Conservation (phyloP, 2,113 vertebrate species). For the Pollimyrus isidori region DNA sequence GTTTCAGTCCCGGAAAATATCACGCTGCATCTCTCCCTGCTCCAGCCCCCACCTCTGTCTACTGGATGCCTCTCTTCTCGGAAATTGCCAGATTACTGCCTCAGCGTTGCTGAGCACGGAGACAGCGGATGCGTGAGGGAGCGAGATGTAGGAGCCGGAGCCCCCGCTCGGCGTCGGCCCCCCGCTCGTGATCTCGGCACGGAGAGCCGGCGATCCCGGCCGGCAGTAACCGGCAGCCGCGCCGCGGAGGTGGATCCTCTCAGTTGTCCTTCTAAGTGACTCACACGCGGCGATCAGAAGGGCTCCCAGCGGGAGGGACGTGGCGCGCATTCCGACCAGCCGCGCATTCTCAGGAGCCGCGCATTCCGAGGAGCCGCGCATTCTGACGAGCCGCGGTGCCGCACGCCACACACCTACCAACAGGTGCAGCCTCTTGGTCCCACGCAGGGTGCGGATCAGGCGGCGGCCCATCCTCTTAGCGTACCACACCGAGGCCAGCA, state of each 20-base stretch:
- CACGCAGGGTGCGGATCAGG: constrained; percentile 46
- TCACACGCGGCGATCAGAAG: constrained; percentile 4
- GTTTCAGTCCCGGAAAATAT: not conserved
- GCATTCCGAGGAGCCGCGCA: constrained; percentile 18
- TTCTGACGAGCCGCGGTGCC: not conserved
- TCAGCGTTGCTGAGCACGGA: not conserved
- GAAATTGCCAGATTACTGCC: not conserved
- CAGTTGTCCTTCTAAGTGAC: constrained; percentile 16
- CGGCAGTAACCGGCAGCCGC: not conserved
- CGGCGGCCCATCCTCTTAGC: constrained; percentile 53
- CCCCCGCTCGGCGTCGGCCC: not conserved
- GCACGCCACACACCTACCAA: constrained; percentile 48
- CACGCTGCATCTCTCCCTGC: not conserved
- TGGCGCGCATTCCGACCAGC: constrained; percentile 12
- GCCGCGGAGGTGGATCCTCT: not conserved
- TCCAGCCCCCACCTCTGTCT: not conserved
- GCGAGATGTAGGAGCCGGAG: not conserved
- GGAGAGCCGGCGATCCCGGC: not conserved
- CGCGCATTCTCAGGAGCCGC: too few species aligned
- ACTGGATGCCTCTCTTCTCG: not conserved
- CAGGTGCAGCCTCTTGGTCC: constrained; percentile 45
- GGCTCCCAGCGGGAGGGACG: not conserved
- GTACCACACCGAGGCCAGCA: constrained; percentile 56
- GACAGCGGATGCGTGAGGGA: not conserved
- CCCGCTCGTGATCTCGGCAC: not conserved